These are phyloP conservation scores for Silurus asotus DNA, from an alignment of 2,113 vertebrate genomes.

Conservation along the genomic window DNA sequence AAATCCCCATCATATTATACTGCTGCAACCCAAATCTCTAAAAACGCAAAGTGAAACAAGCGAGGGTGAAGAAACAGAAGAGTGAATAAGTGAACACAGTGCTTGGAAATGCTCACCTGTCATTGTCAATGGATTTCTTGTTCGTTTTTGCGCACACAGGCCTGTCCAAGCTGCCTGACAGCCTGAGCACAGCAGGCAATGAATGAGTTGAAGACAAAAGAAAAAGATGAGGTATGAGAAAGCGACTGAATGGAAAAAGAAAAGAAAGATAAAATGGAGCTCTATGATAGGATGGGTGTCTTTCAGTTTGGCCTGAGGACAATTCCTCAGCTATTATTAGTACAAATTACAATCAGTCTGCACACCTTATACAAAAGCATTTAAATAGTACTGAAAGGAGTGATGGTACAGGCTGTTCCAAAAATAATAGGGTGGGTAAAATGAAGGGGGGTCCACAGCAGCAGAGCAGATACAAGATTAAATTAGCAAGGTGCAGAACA, in stretches of 20 bases:
- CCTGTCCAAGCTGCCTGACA: constrained; percentile 87
- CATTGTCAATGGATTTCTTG: constrained; percentile 85
- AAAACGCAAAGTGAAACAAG: constrained; percentile 22
- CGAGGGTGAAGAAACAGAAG: constrained; percentile 30
- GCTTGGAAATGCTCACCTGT: constrained; percentile 80
- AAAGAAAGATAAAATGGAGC: constrained; percentile 37
- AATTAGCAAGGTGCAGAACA: background rate
- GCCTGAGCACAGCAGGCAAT: constrained; percentile 68
- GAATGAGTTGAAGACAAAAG: constrained; percentile 41
- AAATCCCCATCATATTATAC: background rate
- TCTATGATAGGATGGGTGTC: constrained; percentile 25
- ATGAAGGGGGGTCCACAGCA: background rate
- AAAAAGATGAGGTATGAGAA: constrained; percentile 64
- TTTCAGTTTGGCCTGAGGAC: background rate
- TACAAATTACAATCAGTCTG: background rate
- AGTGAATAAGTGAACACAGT: background rate
- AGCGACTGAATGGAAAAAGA: constrained; percentile 52
- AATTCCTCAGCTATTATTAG: background rate
- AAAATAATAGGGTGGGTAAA: background rate
- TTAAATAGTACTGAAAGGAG: background rate
- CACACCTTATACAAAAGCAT: background rate
- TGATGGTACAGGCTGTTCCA: background rate
- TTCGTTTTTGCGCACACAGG: constrained; percentile 84
- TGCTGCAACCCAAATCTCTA: background rate
- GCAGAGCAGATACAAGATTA: background rate